phyloP scores from a whole-genome alignment of 2,888 invertebrate species.

The Eudasyphora cyanicolor region DNA sequence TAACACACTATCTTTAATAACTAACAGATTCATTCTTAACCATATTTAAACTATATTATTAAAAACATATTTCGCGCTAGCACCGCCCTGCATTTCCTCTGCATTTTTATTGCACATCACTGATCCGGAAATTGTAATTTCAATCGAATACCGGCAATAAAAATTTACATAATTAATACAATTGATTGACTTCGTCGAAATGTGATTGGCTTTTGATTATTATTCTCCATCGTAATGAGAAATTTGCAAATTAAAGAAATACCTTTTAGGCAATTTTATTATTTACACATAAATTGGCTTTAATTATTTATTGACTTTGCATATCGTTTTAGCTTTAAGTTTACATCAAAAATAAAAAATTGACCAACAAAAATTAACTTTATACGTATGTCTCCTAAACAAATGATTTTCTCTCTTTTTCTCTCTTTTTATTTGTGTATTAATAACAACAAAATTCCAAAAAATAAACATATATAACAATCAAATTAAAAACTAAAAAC shows the following conservation, averaged over 20 bases:
- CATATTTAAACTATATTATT: no score
- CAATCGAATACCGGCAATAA: not conserved
- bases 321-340: constrained; percentile 52
- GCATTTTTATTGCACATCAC: not conserved
- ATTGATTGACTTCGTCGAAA: not conserved
- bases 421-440: constrained; percentile 68
- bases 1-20: no score
- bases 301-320: constrained; percentile 36
- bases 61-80: no score
- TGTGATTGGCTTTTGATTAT: constrained; percentile 1
- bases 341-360: constrained; percentile 22
- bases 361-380: constrained; percentile 31
- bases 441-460: constrained; percentile 61
- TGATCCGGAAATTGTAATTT: constrained; percentile 17
- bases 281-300: constrained; percentile 25
- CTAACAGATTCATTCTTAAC: no score
- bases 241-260: not conserved
- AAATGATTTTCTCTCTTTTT: constrained; percentile 68
- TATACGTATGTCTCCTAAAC: constrained; percentile 66
- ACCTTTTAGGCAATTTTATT: not conserved
- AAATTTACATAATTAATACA: constrained; percentile 23
- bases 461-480: constrained; percentile 55
- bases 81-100: no score
- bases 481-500: constrained; percentile 62
- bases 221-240: not conserved